These are phyloP conservation scores for Gymnarchus niloticus DNA, from an alignment of 2,113 vertebrate species.

Conservation along the genomic window DNA sequence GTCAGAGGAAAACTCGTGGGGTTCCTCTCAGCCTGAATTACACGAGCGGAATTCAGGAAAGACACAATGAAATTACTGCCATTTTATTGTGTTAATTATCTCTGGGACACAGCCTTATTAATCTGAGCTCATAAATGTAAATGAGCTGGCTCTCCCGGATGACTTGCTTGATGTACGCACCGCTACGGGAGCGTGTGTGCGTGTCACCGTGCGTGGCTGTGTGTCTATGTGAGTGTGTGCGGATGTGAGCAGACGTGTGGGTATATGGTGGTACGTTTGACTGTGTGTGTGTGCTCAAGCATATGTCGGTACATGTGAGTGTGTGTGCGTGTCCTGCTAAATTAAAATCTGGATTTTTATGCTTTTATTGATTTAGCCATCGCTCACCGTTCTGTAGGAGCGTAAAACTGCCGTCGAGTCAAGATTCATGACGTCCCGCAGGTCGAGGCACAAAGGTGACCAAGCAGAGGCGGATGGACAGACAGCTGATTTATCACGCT, in stretches of 20 bases:
- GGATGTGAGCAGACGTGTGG: conserved; percentile 43
- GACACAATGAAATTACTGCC: conserved; percentile 84
- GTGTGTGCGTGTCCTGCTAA: not conserved
- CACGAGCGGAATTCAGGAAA: conserved; percentile 73
- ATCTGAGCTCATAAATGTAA: conserved; percentile 71
- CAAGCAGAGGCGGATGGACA: not conserved
- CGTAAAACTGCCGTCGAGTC: not conserved
- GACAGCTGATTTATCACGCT: not conserved
- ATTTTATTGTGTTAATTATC: conserved; percentile 81
- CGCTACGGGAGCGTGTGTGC: conserved; percentile 26
- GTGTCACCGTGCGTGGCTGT: conserved; percentile 17
- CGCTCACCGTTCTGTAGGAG: not conserved
- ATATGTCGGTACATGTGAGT: not conserved
- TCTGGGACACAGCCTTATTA: conserved; percentile 74
- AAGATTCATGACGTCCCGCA: not conserved
- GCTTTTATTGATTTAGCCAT: conserved; percentile 9
- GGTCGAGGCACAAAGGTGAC: too few relatives aligned
- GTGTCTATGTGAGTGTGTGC: not conserved
- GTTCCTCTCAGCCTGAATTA: conserved; percentile 76
- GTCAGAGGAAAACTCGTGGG: conserved; percentile 70
- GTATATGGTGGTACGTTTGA: conserved; percentile 25
- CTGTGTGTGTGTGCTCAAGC: not conserved
- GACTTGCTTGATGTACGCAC: not conserved
- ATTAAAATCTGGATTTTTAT: not conserved
- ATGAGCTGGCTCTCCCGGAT: conserved; percentile 68